phyloP scores from a whole-genome alignment of 1,140 invertebrate genomes.

The Sminthurinus signatus region DNA sequence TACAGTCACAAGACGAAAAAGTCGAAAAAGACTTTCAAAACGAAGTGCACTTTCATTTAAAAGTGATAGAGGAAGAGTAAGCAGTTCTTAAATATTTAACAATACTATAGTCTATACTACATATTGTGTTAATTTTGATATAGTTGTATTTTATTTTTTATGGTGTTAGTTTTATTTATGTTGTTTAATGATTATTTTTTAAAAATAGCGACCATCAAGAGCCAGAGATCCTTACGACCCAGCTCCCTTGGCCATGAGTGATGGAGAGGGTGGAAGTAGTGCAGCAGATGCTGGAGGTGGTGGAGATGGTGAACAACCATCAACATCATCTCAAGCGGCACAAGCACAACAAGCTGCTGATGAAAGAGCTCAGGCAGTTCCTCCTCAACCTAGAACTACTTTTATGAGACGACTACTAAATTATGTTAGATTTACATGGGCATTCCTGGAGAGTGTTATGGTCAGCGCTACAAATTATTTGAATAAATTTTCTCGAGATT shows the following conservation, averaged over 20 bases:
- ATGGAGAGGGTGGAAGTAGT: slow-evolving; percentile 29
- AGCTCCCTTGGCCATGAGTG: slow-evolving; percentile 24
- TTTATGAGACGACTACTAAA: slow-evolving; percentile 35
- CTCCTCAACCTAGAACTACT: slow-evolving; percentile 16
- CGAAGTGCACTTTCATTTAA: slow-evolving; percentile 29
- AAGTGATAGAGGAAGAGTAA: slow-evolving; percentile 11
- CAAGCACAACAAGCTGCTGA: neutral
- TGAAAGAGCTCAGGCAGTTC: neutral
- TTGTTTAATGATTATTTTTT: no score
- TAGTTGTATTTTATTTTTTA: no score
- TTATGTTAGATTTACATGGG: slow-evolving; percentile 56
- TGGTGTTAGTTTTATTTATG: no score
- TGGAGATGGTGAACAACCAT: slow-evolving; percentile 16
- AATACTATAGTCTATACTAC: no score
- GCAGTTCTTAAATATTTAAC: no score
- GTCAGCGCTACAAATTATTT: slow-evolving; percentile 79
- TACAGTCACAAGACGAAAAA: slow-evolving; percentile 15
- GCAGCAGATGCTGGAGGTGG: slow-evolving; percentile 24
- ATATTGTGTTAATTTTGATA: no score
- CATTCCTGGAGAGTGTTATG: slow-evolving; percentile 71
- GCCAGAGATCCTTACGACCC: neutral
- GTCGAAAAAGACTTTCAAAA: slow-evolving; percentile 27
- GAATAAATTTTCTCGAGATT: slow-evolving; percentile 84
- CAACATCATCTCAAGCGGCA: neutral
- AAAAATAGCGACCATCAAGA: neutral